Percentiles rank a stretch among this genome's conserved stretches.
phyloP scores from a whole-genome alignment of 2,888 invertebrate genomes.

The Drosophila prostipennis region DNA sequence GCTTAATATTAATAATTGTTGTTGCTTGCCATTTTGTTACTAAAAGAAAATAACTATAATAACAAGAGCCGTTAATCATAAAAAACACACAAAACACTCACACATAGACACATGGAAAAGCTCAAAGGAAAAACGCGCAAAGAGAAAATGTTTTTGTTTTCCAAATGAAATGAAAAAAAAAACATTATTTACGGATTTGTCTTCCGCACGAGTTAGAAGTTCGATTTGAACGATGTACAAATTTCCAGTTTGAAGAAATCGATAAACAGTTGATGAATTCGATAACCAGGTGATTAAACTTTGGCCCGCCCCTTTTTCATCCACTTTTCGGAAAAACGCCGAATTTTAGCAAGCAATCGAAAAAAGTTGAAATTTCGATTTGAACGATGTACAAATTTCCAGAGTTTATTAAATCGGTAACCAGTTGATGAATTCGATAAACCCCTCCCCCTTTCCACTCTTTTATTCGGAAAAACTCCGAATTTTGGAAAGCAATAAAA shows the following conservation, averaged over 20 bases:
- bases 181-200: constrained; percentile 31
- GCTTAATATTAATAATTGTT: constrained; percentile 42
- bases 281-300: background rate
- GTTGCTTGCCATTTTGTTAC: constrained; percentile 50
- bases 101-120: constrained; percentile 29
- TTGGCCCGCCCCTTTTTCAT: background rate
- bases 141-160: constrained; percentile 29
- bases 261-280: constrained; percentile 16
- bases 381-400: constrained; percentile 33
- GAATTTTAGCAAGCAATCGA: constrained; percentile 1
- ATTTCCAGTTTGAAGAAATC: constrained; percentile 27
- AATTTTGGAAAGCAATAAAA: constrained; percentile 13
- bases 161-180: background rate
- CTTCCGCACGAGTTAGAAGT: constrained; percentile 36
- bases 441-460: too few relatives aligned
- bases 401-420: constrained; percentile 20
- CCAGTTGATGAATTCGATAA: constrained; percentile 6
- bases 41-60: constrained; percentile 33
- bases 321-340: background rate
- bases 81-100: constrained; percentile 13
- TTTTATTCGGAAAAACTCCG: background rate
- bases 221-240: constrained; percentile 40
- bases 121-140: constrained; percentile 42
- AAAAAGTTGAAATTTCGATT: constrained; percentile 27
- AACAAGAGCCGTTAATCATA: constrained; percentile 42